These are phyloP conservation scores for Malaclemys terrapin DNA, from an alignment of 2,113 vertebrate genomes.

Conservation along the genomic window DNA sequence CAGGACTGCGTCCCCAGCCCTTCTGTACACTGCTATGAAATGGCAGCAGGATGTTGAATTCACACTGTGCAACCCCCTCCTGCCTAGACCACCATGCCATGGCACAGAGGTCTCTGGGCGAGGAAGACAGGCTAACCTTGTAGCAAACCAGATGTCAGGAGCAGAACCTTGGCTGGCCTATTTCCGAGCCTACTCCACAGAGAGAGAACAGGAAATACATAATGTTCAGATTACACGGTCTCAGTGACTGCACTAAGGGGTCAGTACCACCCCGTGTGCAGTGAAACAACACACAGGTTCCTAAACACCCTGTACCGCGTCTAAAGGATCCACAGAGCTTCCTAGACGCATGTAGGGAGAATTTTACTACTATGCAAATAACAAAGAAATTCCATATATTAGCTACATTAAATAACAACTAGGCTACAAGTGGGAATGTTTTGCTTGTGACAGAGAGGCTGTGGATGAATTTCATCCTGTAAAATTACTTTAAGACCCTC, in stretches of 20 bases:
- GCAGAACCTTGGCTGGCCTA: neutral
- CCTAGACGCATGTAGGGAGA: neutral
- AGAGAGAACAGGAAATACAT: neutral
- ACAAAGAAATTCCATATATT: too few relatives aligned
- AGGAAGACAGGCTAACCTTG: neutral
- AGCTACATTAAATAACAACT: neutral
- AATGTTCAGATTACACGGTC: neutral
- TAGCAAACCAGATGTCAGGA: neutral
- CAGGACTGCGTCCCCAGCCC: neutral
- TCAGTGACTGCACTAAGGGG: neutral
- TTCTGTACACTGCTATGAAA: neutral
- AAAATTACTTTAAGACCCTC: neutral
- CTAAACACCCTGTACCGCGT: neutral
- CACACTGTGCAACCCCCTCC: neutral
- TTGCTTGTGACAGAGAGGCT: neutral
- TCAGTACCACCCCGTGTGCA: too few relatives aligned
- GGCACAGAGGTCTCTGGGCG: neutral
- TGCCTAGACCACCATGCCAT: accelerated
- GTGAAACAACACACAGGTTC: neutral
- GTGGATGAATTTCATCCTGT: neutral
- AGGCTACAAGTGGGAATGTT: too few relatives aligned
- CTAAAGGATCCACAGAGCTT: neutral
- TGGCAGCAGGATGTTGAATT: neutral
- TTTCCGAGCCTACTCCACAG: neutral
- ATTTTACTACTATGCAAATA: too few relatives aligned